Conservation (phyloP, 1,140 invertebrate genomes). For the Helicoverpa armigera region DNA sequence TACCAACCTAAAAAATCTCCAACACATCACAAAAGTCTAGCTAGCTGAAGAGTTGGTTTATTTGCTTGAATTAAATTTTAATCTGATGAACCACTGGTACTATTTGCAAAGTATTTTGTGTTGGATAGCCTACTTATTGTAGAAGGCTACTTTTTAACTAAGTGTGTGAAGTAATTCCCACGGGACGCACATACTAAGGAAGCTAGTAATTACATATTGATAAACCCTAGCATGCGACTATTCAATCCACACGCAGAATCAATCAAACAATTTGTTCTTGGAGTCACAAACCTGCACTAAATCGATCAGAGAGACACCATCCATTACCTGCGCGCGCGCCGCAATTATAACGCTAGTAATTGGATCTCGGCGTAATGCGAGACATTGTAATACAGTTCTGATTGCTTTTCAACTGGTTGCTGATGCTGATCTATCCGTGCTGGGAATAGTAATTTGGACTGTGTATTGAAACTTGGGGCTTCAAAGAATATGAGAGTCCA, state of each 20-base stretch:
- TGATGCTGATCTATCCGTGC: constrained; percentile 27
- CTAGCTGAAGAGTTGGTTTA: no score
- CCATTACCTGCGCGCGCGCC: constrained; percentile 47
- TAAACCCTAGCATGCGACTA: neutral
- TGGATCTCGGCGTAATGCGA: constrained; percentile 56
- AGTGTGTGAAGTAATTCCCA: no score
- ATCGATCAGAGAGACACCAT: constrained; percentile 56
- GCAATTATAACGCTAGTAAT: constrained; percentile 62
- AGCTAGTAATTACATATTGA: neutral
- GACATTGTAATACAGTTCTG: constrained; percentile 48
- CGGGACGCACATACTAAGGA: no score
- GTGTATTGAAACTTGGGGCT: neutral
- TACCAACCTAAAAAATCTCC: no score
- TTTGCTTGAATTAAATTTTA: no score
- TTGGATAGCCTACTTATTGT: no score
- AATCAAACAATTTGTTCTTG: constrained; percentile 46
- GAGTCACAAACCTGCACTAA: constrained; percentile 47
- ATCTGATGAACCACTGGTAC: no score
- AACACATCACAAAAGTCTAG: no score
- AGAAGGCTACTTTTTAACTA: no score
- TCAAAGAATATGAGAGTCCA: no score
- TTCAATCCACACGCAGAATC: constrained; percentile 35
- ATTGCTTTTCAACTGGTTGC: constrained; percentile 45
- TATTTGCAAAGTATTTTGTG: no score
- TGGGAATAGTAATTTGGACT: constrained; percentile 1